Percentiles rank a stretch among this genome's conserved stretches.
These are phyloP conservation scores for Drosophila repletoides DNA, from an alignment of 1,140 invertebrate genomes.

Conservation along the genomic window DNA sequence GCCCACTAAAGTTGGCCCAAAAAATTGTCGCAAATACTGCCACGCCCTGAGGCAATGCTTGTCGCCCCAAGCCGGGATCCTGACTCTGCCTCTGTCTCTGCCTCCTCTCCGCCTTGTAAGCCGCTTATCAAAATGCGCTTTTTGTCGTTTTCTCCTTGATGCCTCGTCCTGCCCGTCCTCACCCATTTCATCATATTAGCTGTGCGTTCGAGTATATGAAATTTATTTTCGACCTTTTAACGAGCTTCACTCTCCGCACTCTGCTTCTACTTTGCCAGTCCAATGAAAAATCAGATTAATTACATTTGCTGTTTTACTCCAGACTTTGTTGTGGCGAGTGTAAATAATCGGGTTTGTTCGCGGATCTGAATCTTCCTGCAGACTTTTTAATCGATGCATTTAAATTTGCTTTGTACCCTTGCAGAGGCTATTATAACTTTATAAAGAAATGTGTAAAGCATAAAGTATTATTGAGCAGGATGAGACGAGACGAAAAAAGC, in stretches of 20 bases:
- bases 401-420: too few species aligned
- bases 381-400: too few species aligned
- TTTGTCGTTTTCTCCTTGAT: conserved; percentile 12
- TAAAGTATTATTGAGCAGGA: neutral
- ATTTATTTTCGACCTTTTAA: conserved; percentile 73
- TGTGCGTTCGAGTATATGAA: conserved; percentile 66
- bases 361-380: too few species aligned
- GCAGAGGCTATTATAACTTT: too few species aligned
- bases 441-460: too few species aligned
- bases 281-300: conserved; percentile 44
- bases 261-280: conserved; percentile 9
- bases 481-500: neutral
- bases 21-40: conserved; percentile 48
- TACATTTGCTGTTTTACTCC: conserved; percentile 16
- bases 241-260: conserved; percentile 47
- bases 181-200: conserved; percentile 53
- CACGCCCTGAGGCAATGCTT: conserved; percentile 20
- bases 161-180: neutral
- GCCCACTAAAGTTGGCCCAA: conserved; percentile 29
- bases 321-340: conserved; percentile 9
- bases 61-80: neutral
- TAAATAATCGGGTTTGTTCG: conserved; percentile 7
- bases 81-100: too few species aligned
- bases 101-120: conserved; percentile 46
- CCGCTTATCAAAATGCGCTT: conserved; percentile 71